A percentile compares a stretch with the other conserved stretches of the same genome.
Evolutionary conservation across 2,888 invertebrate species (phyloP).

Genomic region (Steromphala cineraria): DNA sequence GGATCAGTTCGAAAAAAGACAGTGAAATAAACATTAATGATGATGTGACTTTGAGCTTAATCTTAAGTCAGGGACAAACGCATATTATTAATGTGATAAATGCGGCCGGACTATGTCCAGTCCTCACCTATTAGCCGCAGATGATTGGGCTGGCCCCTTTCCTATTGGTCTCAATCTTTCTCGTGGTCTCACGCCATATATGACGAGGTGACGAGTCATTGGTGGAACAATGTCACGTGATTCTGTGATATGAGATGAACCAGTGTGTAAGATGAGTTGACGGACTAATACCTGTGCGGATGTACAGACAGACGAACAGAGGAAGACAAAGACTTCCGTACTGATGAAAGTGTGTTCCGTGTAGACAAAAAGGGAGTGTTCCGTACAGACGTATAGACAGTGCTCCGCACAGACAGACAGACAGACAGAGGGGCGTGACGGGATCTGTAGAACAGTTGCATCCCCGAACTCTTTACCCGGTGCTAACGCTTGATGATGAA

Average conservation of each 20-base stretch:
- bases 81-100: slow-evolving; percentile 4
- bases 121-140: background rate
- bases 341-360: no score
- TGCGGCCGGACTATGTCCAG: background rate
- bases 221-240: slow-evolving; percentile 9
- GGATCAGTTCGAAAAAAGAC: background rate
- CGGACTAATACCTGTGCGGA: background rate
- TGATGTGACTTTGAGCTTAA: background rate
- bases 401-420: background rate
- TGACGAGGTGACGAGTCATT: background rate
- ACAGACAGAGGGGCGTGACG: background rate
- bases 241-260: slow-evolving; percentile 18
- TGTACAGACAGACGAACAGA: background rate
- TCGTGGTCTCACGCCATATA: slow-evolving; percentile 13
- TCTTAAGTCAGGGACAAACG: background rate
- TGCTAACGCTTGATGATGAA: background rate
- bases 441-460: background rate
- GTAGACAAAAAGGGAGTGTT: no score
- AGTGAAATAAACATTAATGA: background rate
- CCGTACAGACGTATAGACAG: no score
- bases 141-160: slow-evolving; percentile 13
- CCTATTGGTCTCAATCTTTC: slow-evolving; percentile 12
- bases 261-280: background rate
- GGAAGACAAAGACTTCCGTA: no score
- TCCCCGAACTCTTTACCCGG: background rate